These are phyloP conservation scores for Entosphenus tridentatus DNA, from an alignment of 2,113 vertebrate genomes.

Conservation along the genomic window DNA sequence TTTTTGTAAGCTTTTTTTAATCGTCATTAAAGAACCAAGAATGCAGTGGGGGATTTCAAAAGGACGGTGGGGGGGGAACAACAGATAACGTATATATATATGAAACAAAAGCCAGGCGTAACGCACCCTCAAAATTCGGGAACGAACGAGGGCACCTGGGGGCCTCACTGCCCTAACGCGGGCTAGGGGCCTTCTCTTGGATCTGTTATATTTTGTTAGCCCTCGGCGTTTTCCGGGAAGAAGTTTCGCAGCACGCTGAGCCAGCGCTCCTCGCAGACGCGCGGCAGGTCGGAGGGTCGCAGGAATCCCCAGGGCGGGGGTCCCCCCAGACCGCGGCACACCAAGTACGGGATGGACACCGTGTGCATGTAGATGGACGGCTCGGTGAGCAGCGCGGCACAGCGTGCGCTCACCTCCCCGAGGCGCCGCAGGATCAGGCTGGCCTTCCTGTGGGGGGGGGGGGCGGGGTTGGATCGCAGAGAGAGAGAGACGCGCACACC, in stretches of 20 bases:
- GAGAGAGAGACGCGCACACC: neutral
- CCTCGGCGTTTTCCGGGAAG: slow-evolving; percentile 1
- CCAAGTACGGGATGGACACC: slow-evolving; percentile 62
- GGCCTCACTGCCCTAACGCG: no score
- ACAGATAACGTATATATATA: no score
- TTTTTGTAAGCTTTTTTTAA: no score
- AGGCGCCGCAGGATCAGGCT: slow-evolving; percentile 64
- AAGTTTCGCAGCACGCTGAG: slow-evolving; percentile 2
- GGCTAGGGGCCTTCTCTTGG: no score
- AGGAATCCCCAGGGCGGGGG: slow-evolving; percentile 26
- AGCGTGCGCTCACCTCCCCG: slow-evolving; percentile 69
- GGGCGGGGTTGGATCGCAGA: slow-evolving; percentile 10
- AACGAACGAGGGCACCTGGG: no score
- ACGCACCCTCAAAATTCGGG: no score
- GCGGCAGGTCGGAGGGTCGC: neutral
- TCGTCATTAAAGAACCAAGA: no score
- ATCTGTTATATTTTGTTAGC: neutral
- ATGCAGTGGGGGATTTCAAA: no score
- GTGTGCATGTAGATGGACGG: slow-evolving; percentile 79
- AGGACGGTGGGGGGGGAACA: no score
- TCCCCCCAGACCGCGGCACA: slow-evolving; percentile 58
- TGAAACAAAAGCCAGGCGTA: no score
- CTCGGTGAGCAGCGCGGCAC: slow-evolving; percentile 50
- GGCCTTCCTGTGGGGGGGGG: slow-evolving; percentile 44
- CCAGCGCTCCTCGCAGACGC: slow-evolving; percentile 1